Conservation (phyloP, 2,888 invertebrate species). For the Oconnorella tubifera region DNA sequence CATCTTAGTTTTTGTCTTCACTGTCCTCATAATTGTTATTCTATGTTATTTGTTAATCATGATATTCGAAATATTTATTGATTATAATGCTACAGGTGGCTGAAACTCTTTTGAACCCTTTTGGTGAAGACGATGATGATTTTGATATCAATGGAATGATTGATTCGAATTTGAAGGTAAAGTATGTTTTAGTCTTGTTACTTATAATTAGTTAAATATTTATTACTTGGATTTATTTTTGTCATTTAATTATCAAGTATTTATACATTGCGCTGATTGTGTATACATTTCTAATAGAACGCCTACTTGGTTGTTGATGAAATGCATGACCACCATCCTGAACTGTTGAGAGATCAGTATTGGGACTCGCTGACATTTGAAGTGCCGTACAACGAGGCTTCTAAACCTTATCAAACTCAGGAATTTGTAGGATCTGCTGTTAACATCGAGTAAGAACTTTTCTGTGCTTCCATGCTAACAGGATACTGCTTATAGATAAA, state of each 20-base stretch:
- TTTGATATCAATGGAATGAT: constrained; percentile 51
- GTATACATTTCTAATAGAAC: constrained; percentile 62
- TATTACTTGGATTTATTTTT: too few relatives aligned
- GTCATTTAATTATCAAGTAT: too few relatives aligned
- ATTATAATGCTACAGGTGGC: constrained; percentile 45
- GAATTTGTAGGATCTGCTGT: constrained; percentile 72
- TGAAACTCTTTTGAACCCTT: constrained; percentile 56
- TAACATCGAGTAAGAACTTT: constrained; percentile 41
- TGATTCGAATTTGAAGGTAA: constrained; percentile 38
- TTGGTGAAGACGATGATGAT: constrained; percentile 55
- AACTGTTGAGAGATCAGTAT: constrained; percentile 78
- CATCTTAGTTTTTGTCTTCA: too few relatives aligned
- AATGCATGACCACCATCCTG: constrained; percentile 88
- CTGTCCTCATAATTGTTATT: too few relatives aligned
- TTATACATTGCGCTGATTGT: not conserved
- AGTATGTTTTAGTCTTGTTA: too few relatives aligned
- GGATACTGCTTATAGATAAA: too few relatives aligned
- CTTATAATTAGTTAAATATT: too few relatives aligned
- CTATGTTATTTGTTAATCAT: too few relatives aligned
- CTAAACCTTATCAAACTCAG: constrained; percentile 75
- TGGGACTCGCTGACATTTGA: constrained; percentile 54
- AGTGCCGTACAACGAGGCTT: constrained; percentile 66
- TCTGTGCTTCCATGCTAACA: too few relatives aligned
- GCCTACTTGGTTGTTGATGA: constrained; percentile 89
- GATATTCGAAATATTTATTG: not conserved